Base-by-base conservation (phyloP, 2,113 vertebrate species). In the Hystrix cristata region DNA sequence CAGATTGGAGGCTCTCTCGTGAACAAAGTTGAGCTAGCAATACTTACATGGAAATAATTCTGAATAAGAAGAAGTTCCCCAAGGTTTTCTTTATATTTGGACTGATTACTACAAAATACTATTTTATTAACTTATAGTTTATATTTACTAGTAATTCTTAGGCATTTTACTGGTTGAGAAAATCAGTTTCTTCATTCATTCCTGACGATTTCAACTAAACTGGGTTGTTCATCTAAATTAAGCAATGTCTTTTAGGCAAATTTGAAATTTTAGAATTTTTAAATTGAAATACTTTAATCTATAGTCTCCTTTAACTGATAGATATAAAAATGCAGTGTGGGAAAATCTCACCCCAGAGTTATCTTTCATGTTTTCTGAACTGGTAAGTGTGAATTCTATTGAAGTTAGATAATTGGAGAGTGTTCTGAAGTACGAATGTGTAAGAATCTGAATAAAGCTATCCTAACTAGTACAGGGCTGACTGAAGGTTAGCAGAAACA, bases 1-100 rank as follows among this genome's bases (percentile, higher is more conserved):
- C 15, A 21, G 53, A 88, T 83, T 97, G 11, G 94, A 97, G 87
- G 91, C 81, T 7, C 38, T 95, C 90, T 95, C 96, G 6, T 93
- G 93, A 97, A 7, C 43, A 82, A 88, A 86, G 27, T 82, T 57
- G 83, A 92, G 91, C 60, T 60, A 93, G 5, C 16, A 51, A 80
- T 91, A 67, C 34, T 90, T 87, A 55, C 15, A 38, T 74, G 60
- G 23, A 81, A 88, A 79, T 69, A 91, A 83, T 82, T 86, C 46
- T 91, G 18, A 91, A 64, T 80, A 80, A 74, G 84, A 57, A 5
- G 55, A 7, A 94, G 15, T 67, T 90, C 5, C 65, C 51, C 12
- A 82, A 57, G 0, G 3, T 51, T 79, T 79, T 86, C 53, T 81
- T 27, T 53, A 23, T 76, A 43, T 80, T 27, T 57, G 12, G 65